phyloP scores from a whole-genome alignment of 2,113 vertebrate species.

The Ailurus styani region DNA sequence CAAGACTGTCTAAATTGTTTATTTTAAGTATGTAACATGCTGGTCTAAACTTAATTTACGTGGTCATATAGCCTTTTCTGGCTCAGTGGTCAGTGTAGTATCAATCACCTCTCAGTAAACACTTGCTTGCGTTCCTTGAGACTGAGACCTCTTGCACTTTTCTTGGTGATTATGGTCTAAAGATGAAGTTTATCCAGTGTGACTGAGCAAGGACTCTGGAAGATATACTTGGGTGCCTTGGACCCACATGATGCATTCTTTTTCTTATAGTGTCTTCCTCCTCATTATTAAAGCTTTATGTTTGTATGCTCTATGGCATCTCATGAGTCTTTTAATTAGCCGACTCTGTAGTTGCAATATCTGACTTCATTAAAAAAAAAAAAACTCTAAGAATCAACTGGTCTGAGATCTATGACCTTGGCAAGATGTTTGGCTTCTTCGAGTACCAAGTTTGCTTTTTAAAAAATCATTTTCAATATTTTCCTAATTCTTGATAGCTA shows the following conservation, averaged over 20 bases:
- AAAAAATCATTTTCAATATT: not conserved
- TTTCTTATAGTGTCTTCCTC: not conserved
- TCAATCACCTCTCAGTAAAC: not conserved
- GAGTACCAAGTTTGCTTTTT: conserved; percentile 1
- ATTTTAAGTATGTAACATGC: not conserved
- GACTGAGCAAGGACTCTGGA: not conserved
- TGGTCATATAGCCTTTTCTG: not conserved
- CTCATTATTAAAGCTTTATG: not conserved
- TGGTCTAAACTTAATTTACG: not conserved
- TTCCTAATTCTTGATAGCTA: not conserved
- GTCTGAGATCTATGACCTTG: not conserved
- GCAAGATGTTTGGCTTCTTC: not conserved
- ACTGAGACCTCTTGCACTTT: not conserved
- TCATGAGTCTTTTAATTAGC: not conserved
- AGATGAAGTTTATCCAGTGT: not conserved
- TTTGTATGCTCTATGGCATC: not conserved
- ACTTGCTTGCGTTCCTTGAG: not conserved
- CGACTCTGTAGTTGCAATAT: not conserved
- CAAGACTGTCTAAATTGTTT: not conserved
- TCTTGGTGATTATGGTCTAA: not conserved
- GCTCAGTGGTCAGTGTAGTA: not conserved
- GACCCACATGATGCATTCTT: not conserved
- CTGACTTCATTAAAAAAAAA: not conserved
- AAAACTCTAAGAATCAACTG: not conserved
- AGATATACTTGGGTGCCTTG: not conserved